Percentiles rank a stretch among this genome's conserved stretches.
Conservation (phyloP, 2,797 vertebrate genomes). For the Graptemys geographica region DNA sequence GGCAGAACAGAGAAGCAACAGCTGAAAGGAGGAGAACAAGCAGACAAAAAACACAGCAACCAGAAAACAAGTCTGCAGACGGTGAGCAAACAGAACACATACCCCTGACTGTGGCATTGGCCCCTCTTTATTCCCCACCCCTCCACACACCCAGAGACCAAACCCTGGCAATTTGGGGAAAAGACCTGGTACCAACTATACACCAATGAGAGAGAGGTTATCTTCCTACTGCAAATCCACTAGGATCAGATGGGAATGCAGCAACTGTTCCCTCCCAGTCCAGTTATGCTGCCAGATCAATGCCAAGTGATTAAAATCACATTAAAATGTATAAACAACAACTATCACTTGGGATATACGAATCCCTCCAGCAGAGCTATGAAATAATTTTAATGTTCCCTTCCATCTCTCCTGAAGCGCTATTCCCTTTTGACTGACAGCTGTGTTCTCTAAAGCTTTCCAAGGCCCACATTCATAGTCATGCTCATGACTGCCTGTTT, state of each 20-base stretch:
- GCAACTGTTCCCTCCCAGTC: accelerated
- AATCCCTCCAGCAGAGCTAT: neutral
- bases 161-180: neutral
- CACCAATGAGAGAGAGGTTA: neutral
- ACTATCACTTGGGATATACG: neutral
- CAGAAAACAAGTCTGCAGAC: slow-evolving; percentile 52
- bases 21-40: slow-evolving; percentile 42
- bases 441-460: neutral
- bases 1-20: slow-evolving; percentile 63
- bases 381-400: neutral
- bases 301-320: neutral
- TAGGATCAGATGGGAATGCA: neutral
- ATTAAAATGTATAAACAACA: neutral
- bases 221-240: neutral
- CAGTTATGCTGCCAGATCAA: neutral
- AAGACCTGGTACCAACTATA: neutral
- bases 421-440: neutral
- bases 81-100: slow-evolving; percentile 3
- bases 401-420: neutral
- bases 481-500: neutral
- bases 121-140: neutral
- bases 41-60: slow-evolving; percentile 55
- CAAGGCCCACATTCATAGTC: neutral
- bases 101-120: neutral
- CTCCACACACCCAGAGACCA: neutral